A percentile compares a stretch with the other conserved stretches of the same genome.
Evolutionary conservation across 2,797 vertebrate genomes (phyloP).

Genomic region (Vespertilio murinus): DNA sequence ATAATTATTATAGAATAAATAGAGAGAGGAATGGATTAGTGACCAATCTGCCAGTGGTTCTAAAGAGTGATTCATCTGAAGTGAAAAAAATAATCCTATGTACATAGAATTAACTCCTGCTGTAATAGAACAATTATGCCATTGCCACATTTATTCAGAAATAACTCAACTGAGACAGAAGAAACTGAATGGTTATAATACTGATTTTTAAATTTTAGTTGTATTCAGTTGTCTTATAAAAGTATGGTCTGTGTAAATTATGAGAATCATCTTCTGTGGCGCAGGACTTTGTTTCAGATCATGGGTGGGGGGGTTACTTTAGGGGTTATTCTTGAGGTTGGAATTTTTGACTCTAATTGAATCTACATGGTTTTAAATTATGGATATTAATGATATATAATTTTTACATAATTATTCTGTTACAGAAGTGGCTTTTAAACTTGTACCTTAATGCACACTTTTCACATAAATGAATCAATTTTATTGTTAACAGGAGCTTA

Average conservation of each 20-base stretch:
- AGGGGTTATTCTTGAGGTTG: background rate
- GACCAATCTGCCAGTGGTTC: background rate
- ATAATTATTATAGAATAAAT: background rate
- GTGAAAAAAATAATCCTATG: background rate
- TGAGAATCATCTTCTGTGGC: background rate
- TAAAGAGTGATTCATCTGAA: background rate
- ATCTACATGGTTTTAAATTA: background rate
- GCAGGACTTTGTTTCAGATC: background rate
- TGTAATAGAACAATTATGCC: background rate
- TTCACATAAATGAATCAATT: background rate
- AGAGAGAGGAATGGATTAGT: background rate
- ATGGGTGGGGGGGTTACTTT: background rate
- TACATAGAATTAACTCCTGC: background rate
- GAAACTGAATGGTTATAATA: background rate
- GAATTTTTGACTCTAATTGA: background rate
- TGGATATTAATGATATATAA: background rate
- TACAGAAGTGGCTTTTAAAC: background rate
- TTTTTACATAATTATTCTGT: background rate
- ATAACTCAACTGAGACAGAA: background rate
- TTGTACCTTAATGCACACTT: background rate
- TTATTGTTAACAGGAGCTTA: background rate
- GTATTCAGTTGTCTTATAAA: background rate
- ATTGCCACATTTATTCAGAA: background rate
- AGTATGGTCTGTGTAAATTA: background rate
- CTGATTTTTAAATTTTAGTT: background rate